Base-by-base conservation (phyloP, 2,113 vertebrate genomes). In the Anolis carolinensis region DNA sequence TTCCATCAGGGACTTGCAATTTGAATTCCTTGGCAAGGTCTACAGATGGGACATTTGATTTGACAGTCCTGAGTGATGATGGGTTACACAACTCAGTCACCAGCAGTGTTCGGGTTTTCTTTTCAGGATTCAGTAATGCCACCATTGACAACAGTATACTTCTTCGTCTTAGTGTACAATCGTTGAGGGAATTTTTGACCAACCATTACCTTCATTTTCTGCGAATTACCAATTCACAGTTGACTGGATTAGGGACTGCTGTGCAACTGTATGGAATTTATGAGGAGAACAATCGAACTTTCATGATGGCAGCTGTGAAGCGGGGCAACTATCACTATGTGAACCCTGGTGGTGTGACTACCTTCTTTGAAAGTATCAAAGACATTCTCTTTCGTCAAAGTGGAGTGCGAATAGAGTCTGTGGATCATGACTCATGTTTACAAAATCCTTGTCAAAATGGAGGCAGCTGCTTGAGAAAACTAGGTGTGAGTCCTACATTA, bases 301-400 rank as follows among this genome's bases (percentile, higher is more conserved):
- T 98, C 89, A 92, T 99, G 50, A 96, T 98, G 97, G 97, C 97
- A 0, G 98, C 99, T 0, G 91, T 99, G 91, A 98, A 97, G 94
- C 96, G 98, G 0, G 90, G 91, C 90, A 95, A 94, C 20, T 97
- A 95, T 87, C 98, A 98, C 89, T 99, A 99, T 1, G 97, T 99
- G 73, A 99, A 95, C 87, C 97, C 98, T 89, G 98, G 98, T 0
- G 98, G 98, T 0, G 98, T 98, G 62, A 97, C 98, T 83, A 98
- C 99, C 89, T 99, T 99, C 96, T 99, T 99, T 4, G 98, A 99
- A 92, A 99, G 98, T 94, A 98, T 99, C 94, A 98, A 97, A 93
- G 98, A 99, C 36, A 90, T 97, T 79, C 95, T 99, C 70, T 95
- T 98, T 88, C 96, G 98, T 32, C 98, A 99, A 95, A 98, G 97